These are phyloP conservation scores for Leucophora obtusa DNA, from an alignment of 2,888 invertebrate genomes.

Conservation along the genomic window DNA sequence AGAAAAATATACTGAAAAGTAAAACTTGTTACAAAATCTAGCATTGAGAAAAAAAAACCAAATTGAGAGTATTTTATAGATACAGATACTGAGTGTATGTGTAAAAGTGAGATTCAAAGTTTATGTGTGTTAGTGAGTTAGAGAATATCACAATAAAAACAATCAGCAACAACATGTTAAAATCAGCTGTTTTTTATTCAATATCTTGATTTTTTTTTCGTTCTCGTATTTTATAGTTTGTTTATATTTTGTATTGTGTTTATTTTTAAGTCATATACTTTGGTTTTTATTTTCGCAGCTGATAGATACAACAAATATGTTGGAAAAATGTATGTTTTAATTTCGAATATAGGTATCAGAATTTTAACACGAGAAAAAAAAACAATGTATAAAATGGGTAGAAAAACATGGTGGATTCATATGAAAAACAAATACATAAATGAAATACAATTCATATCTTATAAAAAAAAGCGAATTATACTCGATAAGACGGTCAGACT, in stretches of 20 bases:
- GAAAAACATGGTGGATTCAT: not conserved
- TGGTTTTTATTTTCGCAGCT: conserved; percentile 53
- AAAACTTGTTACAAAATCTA: conserved; percentile 40
- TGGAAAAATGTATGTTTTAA: not conserved
- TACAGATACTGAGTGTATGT: conserved; percentile 11
- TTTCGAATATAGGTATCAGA: not conserved
- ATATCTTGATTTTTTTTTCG: not conserved
- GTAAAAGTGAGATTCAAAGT: not conserved
- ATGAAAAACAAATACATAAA: no score
- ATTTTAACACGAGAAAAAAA: not conserved
- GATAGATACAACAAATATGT: conserved; percentile 38
- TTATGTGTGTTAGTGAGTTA: not conserved
- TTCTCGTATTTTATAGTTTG: conserved; percentile 39
- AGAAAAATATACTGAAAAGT: conserved; percentile 26
- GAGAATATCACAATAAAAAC: conserved; percentile 58
- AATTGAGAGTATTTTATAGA: conserved; percentile 5
- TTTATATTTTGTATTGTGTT: conserved; percentile 54
- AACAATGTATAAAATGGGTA: not conserved
- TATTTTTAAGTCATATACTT: conserved; percentile 46
- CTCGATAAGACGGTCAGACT: no score
- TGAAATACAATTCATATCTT: no score
- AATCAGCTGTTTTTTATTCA: conserved; percentile 58
- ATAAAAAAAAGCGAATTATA: no score
- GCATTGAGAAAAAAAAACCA: conserved; percentile 1
- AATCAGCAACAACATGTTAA: conserved; percentile 51